Base-by-base conservation (phyloP, 1,140 invertebrate genomes). In the Bacillus rossius region DNA sequence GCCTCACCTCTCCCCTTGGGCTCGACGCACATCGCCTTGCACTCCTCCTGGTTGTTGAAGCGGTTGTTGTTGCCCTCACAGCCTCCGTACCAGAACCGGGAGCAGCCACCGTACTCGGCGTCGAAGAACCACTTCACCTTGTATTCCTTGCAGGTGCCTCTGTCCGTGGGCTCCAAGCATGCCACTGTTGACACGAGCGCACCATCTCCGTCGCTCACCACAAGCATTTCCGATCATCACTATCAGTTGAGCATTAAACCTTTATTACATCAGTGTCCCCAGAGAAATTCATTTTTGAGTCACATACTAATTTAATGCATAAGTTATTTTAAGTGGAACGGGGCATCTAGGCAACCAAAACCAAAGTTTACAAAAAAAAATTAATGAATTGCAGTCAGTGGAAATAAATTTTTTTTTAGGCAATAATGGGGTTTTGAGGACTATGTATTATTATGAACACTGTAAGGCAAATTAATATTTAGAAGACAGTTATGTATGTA, bases 41-140 rank as follows among this genome's bases (percentile, higher is more conserved):
- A 99, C 62, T 94, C 91, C 51, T 93, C 89, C 69, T 91, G 82
- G 7, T 81, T 84, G 38, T 81, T 81, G 75, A 97, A 99, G 4
- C 88, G 77, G 74, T 97, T 96, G 3, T 81, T 84, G 70, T 98
- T 98, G 38, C 95, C 94, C 0, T 89, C 89, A 71, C 93, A 96
- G 25, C 94, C 93, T 23, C 94, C 92, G 71, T 96, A 98, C 91
- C 92, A 96, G 76, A 98, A 98, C 45, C 91, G 78, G 0, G 87
- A 87, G 70, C 96, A 98, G 14, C 88, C 88, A 14, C 92, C 92
- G 72, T 95, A 95, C 20, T 85, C 79, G 57, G 84, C 84, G 67
- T 97, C 91, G 70, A 87, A 98, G 81, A 84, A 95, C 88, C 91
- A 96, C 66, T 88, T 85, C 49, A 94, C 86, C 0, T 87, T 87